phyloP scores from a whole-genome alignment of 2,113 vertebrate genomes.

The Sylvia atricapilla region DNA sequence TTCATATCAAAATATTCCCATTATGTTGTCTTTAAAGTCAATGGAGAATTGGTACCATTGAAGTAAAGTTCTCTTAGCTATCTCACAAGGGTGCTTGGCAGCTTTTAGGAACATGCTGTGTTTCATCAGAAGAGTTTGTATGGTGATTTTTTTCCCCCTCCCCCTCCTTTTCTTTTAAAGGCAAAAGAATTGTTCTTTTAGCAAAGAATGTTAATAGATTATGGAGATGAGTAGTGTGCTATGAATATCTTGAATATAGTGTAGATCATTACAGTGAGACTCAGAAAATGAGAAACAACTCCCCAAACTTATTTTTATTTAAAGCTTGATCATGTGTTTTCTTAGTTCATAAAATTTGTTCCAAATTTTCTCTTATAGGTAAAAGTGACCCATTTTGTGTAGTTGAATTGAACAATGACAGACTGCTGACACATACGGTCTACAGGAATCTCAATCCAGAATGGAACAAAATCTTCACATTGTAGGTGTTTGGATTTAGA shows the following conservation, averaged over 20 bases:
- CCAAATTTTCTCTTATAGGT: conserved; percentile 75
- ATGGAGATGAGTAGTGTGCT: not conserved
- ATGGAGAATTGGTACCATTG: not conserved
- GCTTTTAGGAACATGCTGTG: not conserved
- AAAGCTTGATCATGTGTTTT: not conserved
- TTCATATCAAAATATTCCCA: not conserved
- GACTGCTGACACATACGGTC: conserved; percentile 93
- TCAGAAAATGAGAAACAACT: not conserved
- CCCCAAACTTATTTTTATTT: not conserved
- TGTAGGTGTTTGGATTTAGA: conserved; percentile 79
- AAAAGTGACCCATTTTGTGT: conserved; percentile 99
- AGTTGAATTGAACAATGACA: conserved; percentile 95
- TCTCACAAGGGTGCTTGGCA: not conserved
- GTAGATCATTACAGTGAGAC: not conserved
- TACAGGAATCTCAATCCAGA: conserved; percentile 98
- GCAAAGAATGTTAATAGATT: not conserved
- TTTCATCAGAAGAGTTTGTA: not conserved
- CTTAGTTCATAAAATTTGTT: not conserved
- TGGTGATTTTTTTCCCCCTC: not conserved
- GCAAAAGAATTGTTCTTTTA: not conserved
- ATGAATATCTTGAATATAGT: not conserved
- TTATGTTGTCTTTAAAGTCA: not conserved
- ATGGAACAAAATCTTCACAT: conserved; percentile 99
- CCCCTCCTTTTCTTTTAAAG: not conserved
- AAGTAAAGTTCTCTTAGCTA: not conserved